Percentiles rank a stretch among this genome's conserved stretches.
Conservation (phyloP, 2,888 invertebrate species). For the Hedychridium roseum region DNA sequence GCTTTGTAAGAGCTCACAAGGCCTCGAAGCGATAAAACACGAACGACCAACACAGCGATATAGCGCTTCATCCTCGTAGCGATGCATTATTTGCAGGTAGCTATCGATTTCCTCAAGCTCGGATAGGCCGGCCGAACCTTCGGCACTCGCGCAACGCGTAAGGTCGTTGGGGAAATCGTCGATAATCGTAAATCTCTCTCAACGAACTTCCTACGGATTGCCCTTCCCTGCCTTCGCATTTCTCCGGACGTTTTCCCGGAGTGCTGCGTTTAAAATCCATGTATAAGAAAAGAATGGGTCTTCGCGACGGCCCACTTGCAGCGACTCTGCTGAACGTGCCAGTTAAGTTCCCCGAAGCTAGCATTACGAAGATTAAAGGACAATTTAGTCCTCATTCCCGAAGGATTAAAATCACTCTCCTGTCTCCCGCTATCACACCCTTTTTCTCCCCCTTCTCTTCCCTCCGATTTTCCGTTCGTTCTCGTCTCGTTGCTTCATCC, state of each 20-base stretch:
- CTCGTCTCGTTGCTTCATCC: background rate
- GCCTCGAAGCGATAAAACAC: constrained; percentile 33
- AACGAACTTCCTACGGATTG: constrained; percentile 22
- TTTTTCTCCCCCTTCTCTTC: constrained; percentile 1
- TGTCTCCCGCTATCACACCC: constrained; percentile 7
- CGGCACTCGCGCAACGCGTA: constrained; percentile 3
- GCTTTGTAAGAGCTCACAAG: background rate
- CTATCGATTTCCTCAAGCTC: constrained; percentile 25
- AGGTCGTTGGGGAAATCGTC: constrained; percentile 14
- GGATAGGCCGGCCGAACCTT: constrained; percentile 7
- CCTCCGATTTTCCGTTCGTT: background rate
- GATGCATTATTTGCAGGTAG: constrained; percentile 19
- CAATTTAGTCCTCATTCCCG: constrained; percentile 34
- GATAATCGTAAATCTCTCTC: constrained; percentile 24
- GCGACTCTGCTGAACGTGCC: constrained; percentile 5
- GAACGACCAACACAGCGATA: constrained; percentile 26
- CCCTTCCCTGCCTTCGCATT: constrained; percentile 1
- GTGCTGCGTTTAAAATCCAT: constrained; percentile 1
- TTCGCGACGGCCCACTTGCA: background rate
- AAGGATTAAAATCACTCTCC: constrained; percentile 34
- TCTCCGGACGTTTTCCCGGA: background rate
- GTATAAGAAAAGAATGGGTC: constrained; percentile 17
- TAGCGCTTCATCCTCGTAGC: constrained; percentile 26
- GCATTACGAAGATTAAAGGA: constrained; percentile 37
- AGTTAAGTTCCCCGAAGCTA: constrained; percentile 19